Evolutionary conservation across 2,888 invertebrate species (phyloP).

Genomic region (Thyatira batis): DNA sequence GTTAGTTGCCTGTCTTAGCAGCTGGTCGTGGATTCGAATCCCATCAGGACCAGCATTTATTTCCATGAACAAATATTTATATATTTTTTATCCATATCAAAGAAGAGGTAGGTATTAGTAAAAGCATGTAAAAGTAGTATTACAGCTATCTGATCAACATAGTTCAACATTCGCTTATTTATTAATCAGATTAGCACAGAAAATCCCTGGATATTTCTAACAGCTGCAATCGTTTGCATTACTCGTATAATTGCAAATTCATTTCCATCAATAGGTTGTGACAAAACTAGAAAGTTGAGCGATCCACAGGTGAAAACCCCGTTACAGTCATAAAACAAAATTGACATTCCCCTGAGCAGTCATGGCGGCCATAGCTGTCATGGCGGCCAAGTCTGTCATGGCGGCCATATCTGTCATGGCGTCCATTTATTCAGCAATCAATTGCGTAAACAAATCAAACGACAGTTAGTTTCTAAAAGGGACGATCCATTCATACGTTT

Average conservation of each 20-base stretch:
- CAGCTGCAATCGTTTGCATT: no score
- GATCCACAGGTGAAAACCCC: slow-evolving; percentile 4
- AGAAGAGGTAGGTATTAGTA: no score
- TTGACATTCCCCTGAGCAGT: slow-evolving; percentile 10
- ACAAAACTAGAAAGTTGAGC: background rate
- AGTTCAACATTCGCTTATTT: no score
- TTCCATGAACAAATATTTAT: no score
- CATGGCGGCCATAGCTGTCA: background rate
- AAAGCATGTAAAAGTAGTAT: no score
- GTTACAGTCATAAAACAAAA: slow-evolving; percentile 16
- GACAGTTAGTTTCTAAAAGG: background rate
- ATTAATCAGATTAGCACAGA: no score
- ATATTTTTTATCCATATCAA: no score
- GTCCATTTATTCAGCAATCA: slow-evolving; percentile 4
- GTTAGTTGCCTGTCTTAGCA: no score
- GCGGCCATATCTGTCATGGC: background rate
- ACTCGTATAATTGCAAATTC: background rate
- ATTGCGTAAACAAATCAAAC: slow-evolving; percentile 14
- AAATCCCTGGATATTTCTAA: no score
- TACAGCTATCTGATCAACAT: no score
- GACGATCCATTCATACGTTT: background rate
- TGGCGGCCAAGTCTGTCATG: background rate
- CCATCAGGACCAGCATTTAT: no score
- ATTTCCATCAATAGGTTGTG: background rate
- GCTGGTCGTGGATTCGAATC: no score